A percentile compares a stretch with the other conserved stretches of the same genome.
Conservation (phyloP, 2,113 vertebrate genomes). For the Pardalotus punctatus region DNA sequence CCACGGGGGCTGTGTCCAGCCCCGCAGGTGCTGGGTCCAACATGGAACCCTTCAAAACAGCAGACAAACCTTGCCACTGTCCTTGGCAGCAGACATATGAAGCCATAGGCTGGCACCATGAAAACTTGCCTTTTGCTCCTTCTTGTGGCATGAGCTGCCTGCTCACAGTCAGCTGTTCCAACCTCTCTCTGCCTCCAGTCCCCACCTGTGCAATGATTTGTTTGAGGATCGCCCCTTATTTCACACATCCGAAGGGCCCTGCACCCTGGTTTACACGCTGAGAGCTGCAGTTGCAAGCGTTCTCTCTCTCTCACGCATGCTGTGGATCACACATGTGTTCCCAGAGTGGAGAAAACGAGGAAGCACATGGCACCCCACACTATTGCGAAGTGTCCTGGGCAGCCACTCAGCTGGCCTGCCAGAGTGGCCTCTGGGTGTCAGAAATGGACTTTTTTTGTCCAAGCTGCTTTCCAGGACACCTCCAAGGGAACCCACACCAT, state of each 20-base stretch:
- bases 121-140: background rate
- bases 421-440: background rate
- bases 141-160: background rate
- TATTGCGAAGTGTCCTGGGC: rapidly evolving
- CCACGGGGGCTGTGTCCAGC: rapidly evolving
- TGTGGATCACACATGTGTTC: rapidly evolving
- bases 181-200: background rate
- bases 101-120: background rate
- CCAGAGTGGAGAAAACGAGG: background rate
- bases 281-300: background rate
- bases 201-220: background rate
- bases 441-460: background rate
- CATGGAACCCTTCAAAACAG: background rate
- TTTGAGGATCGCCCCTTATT: background rate
- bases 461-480: background rate
- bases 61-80: background rate
- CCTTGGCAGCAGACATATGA: rapidly evolving
- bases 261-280: rapidly evolving
- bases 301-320: background rate
- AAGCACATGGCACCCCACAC: background rate
- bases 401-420: background rate
- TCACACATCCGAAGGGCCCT: rapidly evolving
- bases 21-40: background rate
- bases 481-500: background rate
- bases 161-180: background rate